Base-by-base conservation (phyloP, 1,140 invertebrate genomes). In the Drosophila grimshawi region DNA sequence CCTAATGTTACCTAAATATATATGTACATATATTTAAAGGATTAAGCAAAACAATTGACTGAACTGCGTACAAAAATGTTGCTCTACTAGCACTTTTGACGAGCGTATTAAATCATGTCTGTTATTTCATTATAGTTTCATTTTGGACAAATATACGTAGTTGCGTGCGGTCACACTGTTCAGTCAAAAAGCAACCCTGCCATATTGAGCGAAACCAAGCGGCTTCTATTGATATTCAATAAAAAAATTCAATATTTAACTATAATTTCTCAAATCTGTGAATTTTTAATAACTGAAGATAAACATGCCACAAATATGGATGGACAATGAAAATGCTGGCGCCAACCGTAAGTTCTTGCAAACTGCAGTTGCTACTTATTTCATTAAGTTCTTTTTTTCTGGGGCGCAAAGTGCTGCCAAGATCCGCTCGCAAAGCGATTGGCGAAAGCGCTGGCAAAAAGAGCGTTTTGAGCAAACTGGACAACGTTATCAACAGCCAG, bases 271-370 rank as follows among this genome's bases (percentile, higher is more conserved):
- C 3, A 4, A 1, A 11, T 56, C 46, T 10, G 11, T 27, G 5
- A 29, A 35, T 11, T 30, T 4, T 41, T 0, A n/a, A 43, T 19
- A 2, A 27, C 4, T 43, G 8, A 41, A 11, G 8, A 55, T n/a
- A 48, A 4, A 4, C 0, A 74, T 74, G 71, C 51, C 57, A 2
- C 65, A 63, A 41, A 74, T 69, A 1, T 74, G 57, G 57, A 49
- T 74, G 65, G 71, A 74, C 30, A 37, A 43, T 0, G 71, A 74
- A 32, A 74, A 74, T 43, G 45, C 37, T 2, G 71, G 65, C 6
- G 43, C 52, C 0, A 35, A 57, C 5, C 11, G 71, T 74, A 69
- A 74, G 66, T 49, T 3, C 7, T 33, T 7, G 7, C 5, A 1
- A n/a, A 2, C 7, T 33, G n/a, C 6, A 29, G 19, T 11, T 60